Base-by-base conservation (phyloP, 2,113 vertebrate genomes). In the Pseudorhombus dupliciocellatus region DNA sequence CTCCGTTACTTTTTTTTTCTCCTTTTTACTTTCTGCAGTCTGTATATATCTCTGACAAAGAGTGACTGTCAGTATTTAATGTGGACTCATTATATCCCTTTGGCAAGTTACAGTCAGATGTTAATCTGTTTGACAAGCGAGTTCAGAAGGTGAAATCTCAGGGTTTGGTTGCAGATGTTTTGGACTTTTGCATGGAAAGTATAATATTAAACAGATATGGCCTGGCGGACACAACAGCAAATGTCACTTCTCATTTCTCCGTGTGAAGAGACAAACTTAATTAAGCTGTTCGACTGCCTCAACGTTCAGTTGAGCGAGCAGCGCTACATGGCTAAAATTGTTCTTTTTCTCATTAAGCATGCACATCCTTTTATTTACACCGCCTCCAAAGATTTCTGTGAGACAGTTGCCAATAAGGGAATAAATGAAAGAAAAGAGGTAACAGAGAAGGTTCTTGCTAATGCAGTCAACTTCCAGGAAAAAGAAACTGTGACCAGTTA, bases 401-500 rank as follows among this genome's bases (percentile, higher is more conserved):
- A 65, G 62, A 68, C 72, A 58, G 73, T 28, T 72, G 66, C 54
- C 65, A 50, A 20, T 50, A 50, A 48, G 16, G 78, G 48, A 18
- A 37, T 30, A 54, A 28, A 42, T 1, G 5, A 46, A 22, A 54
- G 16, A 20, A 40, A 34, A 55, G 55, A 73, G 44, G 62, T 60
- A 78, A 73, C 11, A 48, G 56, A 55, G 55, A 64, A 55, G n/a
- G 31, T 25, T 59, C 42, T 68, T 1, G 11, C 63, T 65, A 66
- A 71, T 51, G 42, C 40, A 52, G 40, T 75, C 57, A 52, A 65
- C 71, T 75, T 78, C 54, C 64, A 73, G 68, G 61, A 88, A 75
- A 76, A 61, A 44, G 26, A 50, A 7, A 75, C 73, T 65, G 54
- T 79, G 71, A 77, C 55, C 30, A 40, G 59, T 71, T 66, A 37